Evolutionary conservation across 2,888 invertebrate species (phyloP).

Genomic region (Stramonita haemastoma): DNA sequence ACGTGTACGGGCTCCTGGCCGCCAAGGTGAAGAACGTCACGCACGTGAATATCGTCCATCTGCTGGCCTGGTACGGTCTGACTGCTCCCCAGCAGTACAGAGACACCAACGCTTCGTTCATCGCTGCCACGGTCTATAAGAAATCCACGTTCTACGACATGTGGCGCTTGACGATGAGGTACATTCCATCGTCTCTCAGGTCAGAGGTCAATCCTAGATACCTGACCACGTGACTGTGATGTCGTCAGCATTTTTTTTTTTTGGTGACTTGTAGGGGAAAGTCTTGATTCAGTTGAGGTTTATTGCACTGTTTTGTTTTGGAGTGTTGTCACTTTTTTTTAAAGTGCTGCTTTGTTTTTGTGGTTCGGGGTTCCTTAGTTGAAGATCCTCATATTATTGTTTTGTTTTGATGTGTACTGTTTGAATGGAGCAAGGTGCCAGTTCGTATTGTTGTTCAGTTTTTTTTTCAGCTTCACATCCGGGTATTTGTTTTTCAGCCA

Average conservation of each 20-base stretch:
- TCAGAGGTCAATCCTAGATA: slow-evolving; percentile 26
- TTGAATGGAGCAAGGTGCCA: too few relatives aligned
- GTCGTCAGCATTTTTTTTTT: background rate
- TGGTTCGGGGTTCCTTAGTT: too few relatives aligned
- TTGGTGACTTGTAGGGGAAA: background rate
- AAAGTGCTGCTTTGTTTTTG: too few relatives aligned
- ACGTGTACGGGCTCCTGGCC: slow-evolving; percentile 72
- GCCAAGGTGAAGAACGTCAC: slow-evolving; percentile 62
- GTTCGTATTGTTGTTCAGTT: too few relatives aligned
- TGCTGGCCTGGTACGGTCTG: slow-evolving; percentile 87
- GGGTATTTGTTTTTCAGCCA: too few relatives aligned
- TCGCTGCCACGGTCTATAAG: slow-evolving; percentile 56
- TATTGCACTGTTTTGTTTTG: too few relatives aligned
- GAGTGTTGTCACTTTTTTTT: too few relatives aligned
- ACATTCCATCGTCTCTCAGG: slow-evolving; percentile 31
- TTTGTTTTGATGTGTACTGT: too few relatives aligned
- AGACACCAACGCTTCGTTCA: slow-evolving; percentile 51
- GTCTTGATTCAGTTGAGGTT: too few relatives aligned
- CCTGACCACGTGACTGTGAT: slow-evolving; percentile 10
- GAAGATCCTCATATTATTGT: too few relatives aligned
- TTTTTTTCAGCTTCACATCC: too few relatives aligned
- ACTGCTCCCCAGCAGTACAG: slow-evolving; percentile 56
- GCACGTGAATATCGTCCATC: slow-evolving; percentile 84
- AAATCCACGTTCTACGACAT: slow-evolving; percentile 58
- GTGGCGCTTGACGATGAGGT: slow-evolving; percentile 56